Percentiles rank a stretch among this genome's conserved stretches.
phyloP scores from a whole-genome alignment of 64 coral and sea anemone genomes.

The Dendronephthya gigantea region DNA sequence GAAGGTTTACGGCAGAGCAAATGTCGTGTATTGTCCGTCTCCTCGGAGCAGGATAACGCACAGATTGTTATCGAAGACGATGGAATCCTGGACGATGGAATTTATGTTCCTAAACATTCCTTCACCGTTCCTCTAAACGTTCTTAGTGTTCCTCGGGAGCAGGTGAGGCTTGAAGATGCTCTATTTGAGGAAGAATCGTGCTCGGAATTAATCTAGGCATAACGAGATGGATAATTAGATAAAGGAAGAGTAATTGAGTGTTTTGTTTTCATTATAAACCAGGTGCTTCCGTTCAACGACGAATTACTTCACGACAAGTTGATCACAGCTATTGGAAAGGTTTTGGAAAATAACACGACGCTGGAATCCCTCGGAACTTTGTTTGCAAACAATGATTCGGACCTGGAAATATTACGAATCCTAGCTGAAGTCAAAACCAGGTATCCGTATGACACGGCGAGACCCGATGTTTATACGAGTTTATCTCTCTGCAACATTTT shows the following conservation, averaged over 20 bases:
- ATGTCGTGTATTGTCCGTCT: slow-evolving; percentile 56
- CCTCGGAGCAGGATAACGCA: slow-evolving; percentile 57
- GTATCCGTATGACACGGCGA: no score
- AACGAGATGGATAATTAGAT: no score
- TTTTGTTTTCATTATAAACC: neutral
- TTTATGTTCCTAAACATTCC: slow-evolving; percentile 17
- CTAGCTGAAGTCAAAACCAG: slow-evolving; percentile 84
- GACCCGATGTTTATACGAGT: no score
- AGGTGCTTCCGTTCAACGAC: neutral
- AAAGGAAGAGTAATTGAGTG: no score
- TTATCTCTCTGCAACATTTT: no score
- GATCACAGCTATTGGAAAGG: neutral
- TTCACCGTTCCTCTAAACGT: slow-evolving; percentile 43
- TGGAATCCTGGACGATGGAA: neutral
- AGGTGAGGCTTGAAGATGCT: slow-evolving; percentile 51
- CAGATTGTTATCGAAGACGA: slow-evolving; percentile 33
- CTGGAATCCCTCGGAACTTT: neutral
- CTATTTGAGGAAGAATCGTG: no score
- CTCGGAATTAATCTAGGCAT: no score
- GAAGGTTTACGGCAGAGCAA: slow-evolving; percentile 50
- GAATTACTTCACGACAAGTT: neutral
- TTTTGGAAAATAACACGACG: neutral
- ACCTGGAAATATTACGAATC: slow-evolving; percentile 27
- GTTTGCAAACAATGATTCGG: neutral
- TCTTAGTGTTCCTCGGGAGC: slow-evolving; percentile 33